Percentiles rank a stretch among this genome's conserved stretches.
Conservation (phyloP, 2,888 invertebrate species). For the Toxonevra muliebris region DNA sequence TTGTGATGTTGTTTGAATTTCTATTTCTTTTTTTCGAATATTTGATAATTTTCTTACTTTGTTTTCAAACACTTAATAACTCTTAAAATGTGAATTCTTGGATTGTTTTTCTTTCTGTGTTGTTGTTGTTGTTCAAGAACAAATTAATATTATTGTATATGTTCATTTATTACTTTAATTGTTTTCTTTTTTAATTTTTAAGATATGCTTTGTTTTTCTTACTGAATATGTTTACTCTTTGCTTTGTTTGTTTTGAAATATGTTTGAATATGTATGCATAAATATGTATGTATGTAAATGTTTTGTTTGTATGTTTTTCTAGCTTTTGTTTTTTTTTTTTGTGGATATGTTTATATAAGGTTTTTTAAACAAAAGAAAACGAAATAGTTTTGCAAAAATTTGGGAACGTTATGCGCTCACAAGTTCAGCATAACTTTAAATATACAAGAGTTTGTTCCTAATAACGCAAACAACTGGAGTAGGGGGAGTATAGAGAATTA, state of each 20-base stretch:
- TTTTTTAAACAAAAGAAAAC: background rate
- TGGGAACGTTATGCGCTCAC: background rate
- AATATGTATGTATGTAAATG: conserved; percentile 31
- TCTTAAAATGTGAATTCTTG: background rate
- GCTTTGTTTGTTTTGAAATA: conserved; percentile 23
- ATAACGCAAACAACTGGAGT: background rate
- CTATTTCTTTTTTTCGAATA: background rate
- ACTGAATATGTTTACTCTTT: conserved; percentile 24
- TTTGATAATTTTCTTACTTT: background rate
- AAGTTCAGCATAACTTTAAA: background rate
- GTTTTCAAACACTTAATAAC: background rate
- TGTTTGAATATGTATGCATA: conserved; percentile 29
- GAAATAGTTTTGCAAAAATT: too few relatives aligned
- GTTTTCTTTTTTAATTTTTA: conserved; percentile 15
- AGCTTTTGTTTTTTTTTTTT: conserved; percentile 2
- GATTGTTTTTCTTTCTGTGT: background rate
- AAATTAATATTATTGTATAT: background rate
- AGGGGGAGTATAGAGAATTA: background rate
- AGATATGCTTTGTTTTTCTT: conserved; percentile 34
- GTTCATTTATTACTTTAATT: conserved; percentile 21
- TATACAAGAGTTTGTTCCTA: background rate
- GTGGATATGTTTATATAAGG: conserved; percentile 6
- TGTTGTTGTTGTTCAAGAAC: background rate
- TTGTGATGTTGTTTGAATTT: too few relatives aligned
- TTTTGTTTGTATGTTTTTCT: conserved; percentile 10